Conservation (phyloP, 2,797 vertebrate species). For the Melanotaenia maccullochi region DNA sequence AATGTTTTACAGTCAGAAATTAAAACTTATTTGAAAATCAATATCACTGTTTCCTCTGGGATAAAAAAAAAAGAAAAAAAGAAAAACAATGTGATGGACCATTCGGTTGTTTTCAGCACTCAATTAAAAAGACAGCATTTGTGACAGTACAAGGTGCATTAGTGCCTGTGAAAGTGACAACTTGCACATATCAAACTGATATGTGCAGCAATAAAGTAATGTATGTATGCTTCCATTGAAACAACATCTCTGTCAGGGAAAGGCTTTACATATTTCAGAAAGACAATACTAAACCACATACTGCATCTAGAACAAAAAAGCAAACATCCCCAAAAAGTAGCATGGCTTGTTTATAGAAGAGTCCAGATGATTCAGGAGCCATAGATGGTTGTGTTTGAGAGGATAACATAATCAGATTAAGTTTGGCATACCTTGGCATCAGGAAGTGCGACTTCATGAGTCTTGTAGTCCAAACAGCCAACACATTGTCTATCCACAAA, state of each 20-base stretch:
- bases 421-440: conserved; percentile 81
- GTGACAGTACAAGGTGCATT: too few relatives aligned
- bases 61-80: too few relatives aligned
- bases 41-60: not conserved
- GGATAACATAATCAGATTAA: not conserved
- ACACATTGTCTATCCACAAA: conserved; percentile 87
- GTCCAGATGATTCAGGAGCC: not conserved
- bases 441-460: conserved; percentile 81
- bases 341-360: not conserved
- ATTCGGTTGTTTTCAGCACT: too few relatives aligned
- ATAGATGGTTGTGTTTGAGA: not conserved
- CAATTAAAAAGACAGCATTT: too few relatives aligned
- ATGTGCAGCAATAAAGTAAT: not conserved
- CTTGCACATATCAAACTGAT: not conserved
- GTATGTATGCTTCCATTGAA: not conserved
- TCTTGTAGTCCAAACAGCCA: conserved; percentile 88
- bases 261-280: too few relatives aligned
- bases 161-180: too few relatives aligned
- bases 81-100: too few relatives aligned
- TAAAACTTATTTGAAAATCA: too few relatives aligned
- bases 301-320: not conserved
- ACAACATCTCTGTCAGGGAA: not conserved
- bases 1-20: not conserved
- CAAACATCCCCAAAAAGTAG: not conserved
- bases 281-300: not conserved